These are phyloP conservation scores for Apodemia arnacis DNA, from an alignment of 2,888 invertebrate species.

Conservation along the genomic window DNA sequence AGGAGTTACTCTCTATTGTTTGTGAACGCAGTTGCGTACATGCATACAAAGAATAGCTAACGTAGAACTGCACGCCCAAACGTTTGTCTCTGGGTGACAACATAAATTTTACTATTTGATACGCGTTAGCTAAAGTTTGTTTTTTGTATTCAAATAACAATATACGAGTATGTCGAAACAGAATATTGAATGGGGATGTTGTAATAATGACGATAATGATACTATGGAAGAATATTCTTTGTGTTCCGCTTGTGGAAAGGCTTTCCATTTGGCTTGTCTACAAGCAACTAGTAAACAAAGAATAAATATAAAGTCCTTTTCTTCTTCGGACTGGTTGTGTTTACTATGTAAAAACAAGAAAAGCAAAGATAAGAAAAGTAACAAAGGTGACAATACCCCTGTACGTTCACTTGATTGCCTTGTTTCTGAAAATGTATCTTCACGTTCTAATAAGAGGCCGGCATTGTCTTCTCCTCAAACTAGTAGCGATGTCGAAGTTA, in stretches of 20 bases:
- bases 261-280: not conserved
- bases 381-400: not conserved
- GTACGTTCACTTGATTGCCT: not conserved
- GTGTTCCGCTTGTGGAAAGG: not conserved
- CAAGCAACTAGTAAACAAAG: not conserved
- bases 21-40: not conserved
- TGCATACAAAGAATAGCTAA: not conserved
- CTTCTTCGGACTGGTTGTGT: not conserved
- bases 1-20: not conserved
- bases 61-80: not conserved
- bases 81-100: conserved; percentile 4
- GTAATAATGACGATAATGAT: not conserved
- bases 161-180: not conserved
- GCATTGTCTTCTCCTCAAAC: not conserved
- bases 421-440: not conserved
- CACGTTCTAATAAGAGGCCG: not conserved
- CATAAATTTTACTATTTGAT: not conserved
- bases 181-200: not conserved
- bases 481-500: not conserved
- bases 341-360: not conserved
- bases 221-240: not conserved
- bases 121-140: not conserved
- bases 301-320: not conserved
- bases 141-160: not conserved
- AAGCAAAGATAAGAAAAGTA: not conserved